Conservation (phyloP, 2,113 vertebrate genomes). For the Mastomys coucha region DNA sequence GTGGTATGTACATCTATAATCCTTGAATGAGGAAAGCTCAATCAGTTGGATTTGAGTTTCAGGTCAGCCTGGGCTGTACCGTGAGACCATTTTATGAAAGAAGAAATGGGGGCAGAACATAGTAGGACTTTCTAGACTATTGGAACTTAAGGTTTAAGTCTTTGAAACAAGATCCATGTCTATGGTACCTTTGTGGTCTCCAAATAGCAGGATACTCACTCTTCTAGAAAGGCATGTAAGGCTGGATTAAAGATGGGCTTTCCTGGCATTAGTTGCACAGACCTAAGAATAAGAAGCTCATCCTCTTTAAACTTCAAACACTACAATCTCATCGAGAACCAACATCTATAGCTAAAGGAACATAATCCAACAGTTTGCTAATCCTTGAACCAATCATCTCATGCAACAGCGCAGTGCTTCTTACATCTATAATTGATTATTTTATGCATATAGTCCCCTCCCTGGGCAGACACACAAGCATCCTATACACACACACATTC, state of each 20-base stretch:
- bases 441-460: constrained; percentile 62
- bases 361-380: constrained; percentile 88
- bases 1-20: not conserved
- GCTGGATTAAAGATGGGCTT: constrained; percentile 88
- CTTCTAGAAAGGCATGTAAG: constrained; percentile 83
- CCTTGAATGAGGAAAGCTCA: not conserved
- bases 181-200: constrained; percentile 37
- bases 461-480: constrained; percentile 71
- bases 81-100: not conserved
- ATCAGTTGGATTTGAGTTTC: not conserved
- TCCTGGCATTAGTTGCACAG: constrained; percentile 87
- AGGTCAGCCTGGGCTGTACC: not conserved
- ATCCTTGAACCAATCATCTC: constrained; percentile 89
- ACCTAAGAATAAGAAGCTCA: constrained; percentile 89
- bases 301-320: constrained; percentile 89
- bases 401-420: constrained; percentile 80
- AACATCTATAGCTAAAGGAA: constrained; percentile 84
- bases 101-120: not conserved
- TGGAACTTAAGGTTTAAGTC: constrained; percentile 57
- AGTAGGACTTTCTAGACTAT: not conserved
- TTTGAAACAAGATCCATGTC: constrained; percentile 61
- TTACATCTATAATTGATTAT: constrained; percentile 85
- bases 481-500: not conserved
- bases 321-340: constrained; percentile 86
- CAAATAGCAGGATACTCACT: constrained; percentile 77